Evolutionary conservation across 1,140 invertebrate species (phyloP).

Genomic region (Antheraea pernyi): DNA sequence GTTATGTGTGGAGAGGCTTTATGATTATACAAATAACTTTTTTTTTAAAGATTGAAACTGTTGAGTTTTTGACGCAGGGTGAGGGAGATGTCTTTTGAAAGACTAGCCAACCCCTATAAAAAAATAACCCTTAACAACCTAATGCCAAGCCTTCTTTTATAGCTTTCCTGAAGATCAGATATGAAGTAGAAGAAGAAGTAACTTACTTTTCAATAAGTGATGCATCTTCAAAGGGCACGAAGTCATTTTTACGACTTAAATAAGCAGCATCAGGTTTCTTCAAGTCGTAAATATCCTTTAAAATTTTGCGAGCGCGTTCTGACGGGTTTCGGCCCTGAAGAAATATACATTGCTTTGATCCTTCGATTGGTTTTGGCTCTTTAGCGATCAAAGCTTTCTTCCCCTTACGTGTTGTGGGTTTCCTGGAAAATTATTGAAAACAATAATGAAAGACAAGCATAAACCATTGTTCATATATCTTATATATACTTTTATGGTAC

Average conservation of each 20-base stretch:
- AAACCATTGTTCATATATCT: too few species aligned
- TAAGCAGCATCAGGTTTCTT: conserved; percentile 92
- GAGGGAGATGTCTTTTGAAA: too few species aligned
- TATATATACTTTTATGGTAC: too few species aligned
- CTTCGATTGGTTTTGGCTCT: conserved; percentile 94
- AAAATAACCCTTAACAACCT: too few species aligned
- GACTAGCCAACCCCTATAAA: too few species aligned
- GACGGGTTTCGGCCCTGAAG: conserved; percentile 93
- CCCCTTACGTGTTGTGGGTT: conserved; percentile 93
- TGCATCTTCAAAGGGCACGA: conserved; percentile 92
- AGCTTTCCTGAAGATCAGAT: too few species aligned
- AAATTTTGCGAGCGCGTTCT: conserved; percentile 84
- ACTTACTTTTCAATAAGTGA: conserved; percentile 88
- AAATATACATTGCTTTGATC: conserved; percentile 91
- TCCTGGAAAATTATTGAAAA: conserved; percentile 80
- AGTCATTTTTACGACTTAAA: conserved; percentile 90
- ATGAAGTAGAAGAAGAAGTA: background rate
- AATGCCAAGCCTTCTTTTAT: too few species aligned
- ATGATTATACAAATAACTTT: too few species aligned
- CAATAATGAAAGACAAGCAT: background rate
- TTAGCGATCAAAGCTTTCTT: conserved; percentile 90
- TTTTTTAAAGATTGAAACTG: too few species aligned
- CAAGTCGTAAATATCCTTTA: conserved; percentile 94
- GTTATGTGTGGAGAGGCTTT: too few species aligned
- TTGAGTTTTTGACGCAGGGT: too few species aligned